These are phyloP conservation scores for Chloroclystis v-ata DNA, from an alignment of 2,888 invertebrate genomes.

Conservation along the genomic window DNA sequence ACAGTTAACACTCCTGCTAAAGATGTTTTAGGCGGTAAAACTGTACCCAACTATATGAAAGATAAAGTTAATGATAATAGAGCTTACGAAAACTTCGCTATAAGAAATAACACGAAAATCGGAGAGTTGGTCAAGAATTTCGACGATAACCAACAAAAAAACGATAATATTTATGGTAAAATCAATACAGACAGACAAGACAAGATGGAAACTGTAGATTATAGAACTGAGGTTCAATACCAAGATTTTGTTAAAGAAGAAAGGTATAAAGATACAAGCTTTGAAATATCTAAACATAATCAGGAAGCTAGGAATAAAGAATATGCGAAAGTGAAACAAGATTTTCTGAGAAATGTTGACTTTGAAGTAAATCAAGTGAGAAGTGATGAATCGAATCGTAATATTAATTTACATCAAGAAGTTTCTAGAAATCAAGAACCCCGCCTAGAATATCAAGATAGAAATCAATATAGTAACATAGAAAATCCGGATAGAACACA, in stretches of 20 bases:
- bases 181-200: slow-evolving; percentile 49
- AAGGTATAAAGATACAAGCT: slow-evolving; percentile 5
- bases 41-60: slow-evolving; percentile 78
- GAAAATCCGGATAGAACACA: slow-evolving; percentile 1
- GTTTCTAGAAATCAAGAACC: not conserved
- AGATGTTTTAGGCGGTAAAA: slow-evolving; percentile 85
- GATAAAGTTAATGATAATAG: slow-evolving; percentile 50
- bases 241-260: slow-evolving; percentile 10
- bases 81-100: slow-evolving; percentile 63
- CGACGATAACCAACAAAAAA: slow-evolving; percentile 68
- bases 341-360: slow-evolving; percentile 11
- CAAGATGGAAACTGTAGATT: slow-evolving; percentile 12
- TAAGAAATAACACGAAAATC: slow-evolving; percentile 65
- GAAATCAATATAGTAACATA: not conserved
- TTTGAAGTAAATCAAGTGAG: slow-evolving; percentile 10
- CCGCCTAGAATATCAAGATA: not conserved
- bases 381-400: slow-evolving; percentile 9
- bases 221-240: slow-evolving; percentile 13
- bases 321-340: not conserved
- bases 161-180: slow-evolving; percentile 66
- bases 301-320: slow-evolving; percentile 5
- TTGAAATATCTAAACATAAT: slow-evolving; percentile 12
- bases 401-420: not conserved
- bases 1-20: slow-evolving; percentile 90
- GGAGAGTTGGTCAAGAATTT: slow-evolving; percentile 72